Percentiles rank a stretch among this genome's conserved stretches.
Evolutionary conservation across 2,113 vertebrate species (phyloP).

Genomic region (Erinaceus europaeus): DNA sequence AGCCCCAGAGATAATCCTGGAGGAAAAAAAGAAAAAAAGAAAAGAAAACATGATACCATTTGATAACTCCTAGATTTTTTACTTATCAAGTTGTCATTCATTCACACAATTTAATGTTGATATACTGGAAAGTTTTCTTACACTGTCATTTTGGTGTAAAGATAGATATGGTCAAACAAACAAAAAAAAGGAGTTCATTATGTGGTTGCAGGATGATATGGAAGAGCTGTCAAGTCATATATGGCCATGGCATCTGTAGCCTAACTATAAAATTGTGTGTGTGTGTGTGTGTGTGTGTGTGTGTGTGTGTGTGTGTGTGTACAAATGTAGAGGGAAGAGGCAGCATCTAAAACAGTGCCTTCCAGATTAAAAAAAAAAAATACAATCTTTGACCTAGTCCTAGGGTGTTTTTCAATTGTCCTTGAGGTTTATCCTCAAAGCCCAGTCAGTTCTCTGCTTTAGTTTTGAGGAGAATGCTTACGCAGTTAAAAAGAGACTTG

Average conservation of each 20-base stretch:
- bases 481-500: not conserved
- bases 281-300: rapidly evolving
- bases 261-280: not conserved
- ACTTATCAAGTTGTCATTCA: not conserved
- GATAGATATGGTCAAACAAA: not conserved
- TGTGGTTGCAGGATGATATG: not conserved
- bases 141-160: not conserved
- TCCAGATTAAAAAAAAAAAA: not conserved
- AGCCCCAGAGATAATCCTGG: too few relatives aligned
- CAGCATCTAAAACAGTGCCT: not conserved
- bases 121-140: not conserved
- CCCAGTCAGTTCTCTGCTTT: not conserved
- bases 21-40: too few relatives aligned
- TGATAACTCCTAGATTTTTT: not conserved
- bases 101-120: not conserved
- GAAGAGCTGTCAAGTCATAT: not conserved
- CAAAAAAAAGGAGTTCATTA: not conserved
- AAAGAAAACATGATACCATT: not conserved
- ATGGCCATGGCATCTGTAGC: not conserved
- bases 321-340: too few relatives aligned
- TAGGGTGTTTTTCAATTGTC: not conserved
- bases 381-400: not conserved
- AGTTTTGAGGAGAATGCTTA: not conserved
- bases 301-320: rapidly evolving
- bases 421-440: not conserved